These are phyloP conservation scores for Steatocranus sp. DNA, from an alignment of 2,797 vertebrate genomes.

Conservation along the genomic window DNA sequence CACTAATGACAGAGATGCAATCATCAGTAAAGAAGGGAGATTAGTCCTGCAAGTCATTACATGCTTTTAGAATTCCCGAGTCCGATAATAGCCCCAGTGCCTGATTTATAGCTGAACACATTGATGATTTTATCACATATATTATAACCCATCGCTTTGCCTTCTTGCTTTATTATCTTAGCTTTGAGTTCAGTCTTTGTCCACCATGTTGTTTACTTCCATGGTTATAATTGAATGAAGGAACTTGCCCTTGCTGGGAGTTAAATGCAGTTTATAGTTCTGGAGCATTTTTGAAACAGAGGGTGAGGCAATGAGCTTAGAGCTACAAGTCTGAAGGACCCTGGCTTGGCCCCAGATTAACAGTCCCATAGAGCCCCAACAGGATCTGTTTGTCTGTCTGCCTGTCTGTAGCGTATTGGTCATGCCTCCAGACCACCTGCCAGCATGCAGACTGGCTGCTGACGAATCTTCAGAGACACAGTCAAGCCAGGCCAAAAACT, in stretches of 20 bases:
- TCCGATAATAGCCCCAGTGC: conserved; percentile 45
- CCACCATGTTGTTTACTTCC: conserved; percentile 21
- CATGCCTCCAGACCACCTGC: conserved; percentile 65
- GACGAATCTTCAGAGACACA: conserved; percentile 50
- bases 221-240: conserved; percentile 17
- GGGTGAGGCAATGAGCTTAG: conserved; percentile 33
- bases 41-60: conserved; percentile 46
- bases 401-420: conserved; percentile 42
- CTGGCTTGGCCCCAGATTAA: conserved; percentile 48
- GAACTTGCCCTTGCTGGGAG: conserved; percentile 29
- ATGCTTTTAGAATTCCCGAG: conserved; percentile 48
- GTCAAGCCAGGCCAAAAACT: conserved; percentile 53
- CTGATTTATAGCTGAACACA: conserved; percentile 46
- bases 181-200: background rate
- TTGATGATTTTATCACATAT: conserved; percentile 39
- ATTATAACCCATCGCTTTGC: conserved; percentile 9
- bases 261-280: conserved; percentile 38
- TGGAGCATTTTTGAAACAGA: conserved; percentile 36
- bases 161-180: background rate
- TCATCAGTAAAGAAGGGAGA: conserved; percentile 48
- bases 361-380: conserved; percentile 33
- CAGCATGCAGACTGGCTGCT: conserved; percentile 46
- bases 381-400: conserved; percentile 24
- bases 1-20: conserved; percentile 58
- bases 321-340: conserved; percentile 23